phyloP scores from a whole-genome alignment of 37 sponge, comb jelly and placozoan species.

The Halisarca cf. caerulea region DNA sequence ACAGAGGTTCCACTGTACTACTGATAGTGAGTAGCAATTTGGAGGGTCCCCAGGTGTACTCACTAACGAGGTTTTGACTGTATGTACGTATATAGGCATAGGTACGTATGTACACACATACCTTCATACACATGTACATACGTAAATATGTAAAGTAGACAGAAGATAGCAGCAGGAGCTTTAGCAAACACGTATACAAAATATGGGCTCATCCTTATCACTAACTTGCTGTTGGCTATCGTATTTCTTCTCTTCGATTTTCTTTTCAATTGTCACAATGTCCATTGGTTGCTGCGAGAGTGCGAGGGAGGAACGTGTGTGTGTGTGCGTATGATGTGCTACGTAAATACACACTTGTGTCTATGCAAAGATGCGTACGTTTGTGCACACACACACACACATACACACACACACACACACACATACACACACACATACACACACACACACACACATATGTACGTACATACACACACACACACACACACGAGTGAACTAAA shows the following conservation, averaged over 20 bases:
- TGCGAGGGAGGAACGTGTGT: not conserved
- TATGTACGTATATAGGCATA: too few species aligned
- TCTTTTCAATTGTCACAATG: constrained; percentile 71
- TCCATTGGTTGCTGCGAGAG: constrained; percentile 70
- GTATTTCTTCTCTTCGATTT: constrained; percentile 58
- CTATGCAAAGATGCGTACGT: not conserved
- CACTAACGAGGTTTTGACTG: too few species aligned
- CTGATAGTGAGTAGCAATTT: too few species aligned
- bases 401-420: not conserved
- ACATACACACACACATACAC: not conserved
- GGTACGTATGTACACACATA: too few species aligned
- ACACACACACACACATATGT: not conserved
- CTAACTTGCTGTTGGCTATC: constrained; percentile 54
- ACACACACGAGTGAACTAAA: not conserved
- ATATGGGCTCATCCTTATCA: too few species aligned
- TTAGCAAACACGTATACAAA: too few species aligned
- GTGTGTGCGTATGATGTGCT: not conserved
- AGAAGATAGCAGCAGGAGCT: too few species aligned
- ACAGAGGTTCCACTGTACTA: too few species aligned
- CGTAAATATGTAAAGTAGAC: too few species aligned
- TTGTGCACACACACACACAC: not conserved
- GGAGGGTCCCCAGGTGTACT: too few species aligned
- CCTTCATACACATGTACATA: too few species aligned
- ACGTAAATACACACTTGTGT: not conserved
- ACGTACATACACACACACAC: not conserved